phyloP scores from a whole-genome alignment of 2,888 invertebrate genomes.

The Globia sparganii region DNA sequence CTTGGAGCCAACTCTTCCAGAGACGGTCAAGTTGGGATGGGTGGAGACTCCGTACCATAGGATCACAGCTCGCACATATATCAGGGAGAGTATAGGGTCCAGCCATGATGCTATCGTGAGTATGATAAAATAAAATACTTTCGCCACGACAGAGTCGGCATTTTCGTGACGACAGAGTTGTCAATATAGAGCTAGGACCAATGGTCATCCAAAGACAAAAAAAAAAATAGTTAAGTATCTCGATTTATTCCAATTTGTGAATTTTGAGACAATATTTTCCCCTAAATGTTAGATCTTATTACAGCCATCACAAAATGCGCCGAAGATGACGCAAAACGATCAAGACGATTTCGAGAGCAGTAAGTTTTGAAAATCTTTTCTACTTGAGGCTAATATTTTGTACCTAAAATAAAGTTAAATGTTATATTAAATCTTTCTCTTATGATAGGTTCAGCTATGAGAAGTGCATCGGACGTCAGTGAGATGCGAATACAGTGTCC shows the following conservation, averaged over 20 bases:
- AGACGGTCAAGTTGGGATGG: slow-evolving; percentile 70
- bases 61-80: slow-evolving; percentile 70
- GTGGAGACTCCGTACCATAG: slow-evolving; percentile 80
- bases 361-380: slow-evolving; percentile 37
- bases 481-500: slow-evolving; percentile 71
- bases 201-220: not conserved
- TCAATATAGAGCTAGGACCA: too few species aligned
- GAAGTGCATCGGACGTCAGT: slow-evolving; percentile 44
- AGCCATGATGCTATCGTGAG: slow-evolving; percentile 80
- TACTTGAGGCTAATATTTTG: too few species aligned
- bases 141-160: not conserved
- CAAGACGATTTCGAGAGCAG: slow-evolving; percentile 64
- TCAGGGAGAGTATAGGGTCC: slow-evolving; percentile 64
- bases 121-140: slow-evolving; percentile 23
- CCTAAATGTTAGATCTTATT: not conserved
- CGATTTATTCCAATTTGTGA: not conserved
- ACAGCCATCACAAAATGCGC: slow-evolving; percentile 79
- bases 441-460: slow-evolving; percentile 45
- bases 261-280: not conserved
- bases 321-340: slow-evolving; percentile 73
- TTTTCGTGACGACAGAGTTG: not conserved
- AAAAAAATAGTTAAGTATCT: not conserved
- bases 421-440: not conserved
- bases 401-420: not conserved
- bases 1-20: slow-evolving; percentile 63